phyloP scores from a whole-genome alignment of 2,113 vertebrate genomes.

The Aldabrachelys gigantea region DNA sequence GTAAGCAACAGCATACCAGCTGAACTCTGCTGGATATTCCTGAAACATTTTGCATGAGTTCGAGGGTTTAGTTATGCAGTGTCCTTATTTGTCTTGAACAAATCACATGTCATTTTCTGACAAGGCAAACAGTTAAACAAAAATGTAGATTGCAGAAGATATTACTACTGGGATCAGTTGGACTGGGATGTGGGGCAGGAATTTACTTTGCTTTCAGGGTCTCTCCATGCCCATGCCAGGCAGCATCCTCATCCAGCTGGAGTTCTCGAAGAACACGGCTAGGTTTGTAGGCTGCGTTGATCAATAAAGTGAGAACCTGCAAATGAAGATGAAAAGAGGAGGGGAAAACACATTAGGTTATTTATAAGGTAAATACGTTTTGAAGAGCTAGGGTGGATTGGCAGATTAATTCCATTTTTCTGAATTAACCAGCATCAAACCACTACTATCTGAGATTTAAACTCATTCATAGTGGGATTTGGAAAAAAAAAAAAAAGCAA shows the following conservation, averaged over 20 bases:
- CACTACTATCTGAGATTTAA: neutral
- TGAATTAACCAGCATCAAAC: slow-evolving; percentile 58
- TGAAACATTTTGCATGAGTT: neutral
- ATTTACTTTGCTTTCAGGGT: slow-evolving; percentile 98
- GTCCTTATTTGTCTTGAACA: neutral
- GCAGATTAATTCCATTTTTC: slow-evolving; percentile 56
- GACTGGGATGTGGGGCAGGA: neutral
- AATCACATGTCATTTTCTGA: neutral
- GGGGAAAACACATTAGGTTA: slow-evolving; percentile 14
- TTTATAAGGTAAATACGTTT: slow-evolving; percentile 18
- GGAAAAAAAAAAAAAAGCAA: neutral
- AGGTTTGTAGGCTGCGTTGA: slow-evolving; percentile 98
- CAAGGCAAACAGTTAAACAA: neutral
- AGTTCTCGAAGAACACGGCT: slow-evolving; percentile 96
- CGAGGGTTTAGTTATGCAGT: neutral
- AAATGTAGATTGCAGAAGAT: neutral
- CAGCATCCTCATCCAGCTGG: slow-evolving; percentile 94
- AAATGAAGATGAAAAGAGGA: neutral
- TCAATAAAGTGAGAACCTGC: slow-evolving; percentile 93
- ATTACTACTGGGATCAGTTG: neutral
- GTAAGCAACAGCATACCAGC: neutral
- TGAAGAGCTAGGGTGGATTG: slow-evolving; percentile 15
- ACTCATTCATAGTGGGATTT: slow-evolving; percentile 45
- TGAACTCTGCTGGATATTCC: neutral
- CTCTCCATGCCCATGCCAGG: slow-evolving; percentile 95